phyloP scores from a whole-genome alignment of 2,888 invertebrate species.

The Phytoseiulus persimilis region DNA sequence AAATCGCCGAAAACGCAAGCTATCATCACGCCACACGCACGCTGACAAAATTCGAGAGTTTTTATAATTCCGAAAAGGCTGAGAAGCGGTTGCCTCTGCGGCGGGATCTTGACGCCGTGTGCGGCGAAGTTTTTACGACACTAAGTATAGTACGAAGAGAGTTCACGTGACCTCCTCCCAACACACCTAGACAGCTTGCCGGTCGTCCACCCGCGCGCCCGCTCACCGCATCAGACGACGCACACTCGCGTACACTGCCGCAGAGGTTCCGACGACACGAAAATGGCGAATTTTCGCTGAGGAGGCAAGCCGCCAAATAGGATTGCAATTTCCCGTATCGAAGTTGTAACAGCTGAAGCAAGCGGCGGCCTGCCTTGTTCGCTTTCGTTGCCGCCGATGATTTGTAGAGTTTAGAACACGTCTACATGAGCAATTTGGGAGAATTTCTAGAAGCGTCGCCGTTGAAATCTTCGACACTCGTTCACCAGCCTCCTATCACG shows the following conservation, averaged over 20 bases:
- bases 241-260: background rate
- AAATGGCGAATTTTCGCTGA: background rate
- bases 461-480: too few relatives aligned
- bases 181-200: background rate
- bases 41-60: background rate
- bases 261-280: background rate
- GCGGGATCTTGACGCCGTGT: background rate
- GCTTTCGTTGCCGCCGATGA: background rate
- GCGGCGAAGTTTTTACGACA: background rate
- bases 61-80: background rate
- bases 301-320: background rate
- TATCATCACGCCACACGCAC: background rate
- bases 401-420: background rate
- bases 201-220: background rate
- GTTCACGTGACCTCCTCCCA: background rate
- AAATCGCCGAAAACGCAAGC: slow-evolving; percentile 5
- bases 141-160: background rate
- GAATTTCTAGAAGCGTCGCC: too few relatives aligned
- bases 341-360: background rate
- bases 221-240: background rate
- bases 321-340: background rate
- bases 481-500: too few relatives aligned
- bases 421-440: background rate
- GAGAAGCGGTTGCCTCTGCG: background rate
- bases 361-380: background rate